Evolutionary conservation across 2,888 invertebrate genomes (phyloP), one percentile per base, ranked within the genome.

Genomic region (Chironomus tentans): DNA sequence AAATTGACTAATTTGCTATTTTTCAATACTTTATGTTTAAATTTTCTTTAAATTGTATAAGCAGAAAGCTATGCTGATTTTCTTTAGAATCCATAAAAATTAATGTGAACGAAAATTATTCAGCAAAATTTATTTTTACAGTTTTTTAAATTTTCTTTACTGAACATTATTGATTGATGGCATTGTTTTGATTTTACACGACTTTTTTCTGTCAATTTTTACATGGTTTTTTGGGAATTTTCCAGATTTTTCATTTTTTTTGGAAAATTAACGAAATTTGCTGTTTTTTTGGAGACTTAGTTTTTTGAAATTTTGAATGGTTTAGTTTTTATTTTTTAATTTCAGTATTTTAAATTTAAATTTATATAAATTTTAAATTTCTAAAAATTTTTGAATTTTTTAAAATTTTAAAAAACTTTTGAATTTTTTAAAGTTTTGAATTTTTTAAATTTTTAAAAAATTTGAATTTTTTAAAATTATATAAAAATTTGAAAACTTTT

Each of bases 111-210:
- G 18, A 65, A 65, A 71, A 71, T 56, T 38, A 71, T 71, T 71
- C 71, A 71, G 71, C 56, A 71, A 71, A 65, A 65, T 65, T 65
- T 65, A 65, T 24, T 65, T 65, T 65, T 65, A 65, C 65, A 65
- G 2, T 21, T 56, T 71, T 71, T 50, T 56, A 22, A 50, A 22
- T n/a, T 13, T n/a, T 71, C 22, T 56, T 71, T 15, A 71, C 71
- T 71, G 71, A 71, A 71, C 71, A 71, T 71, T 71, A 24, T 71
- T 71, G 48, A 38, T 71, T 56, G 71, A 70, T 71, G 71, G 71
- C 48, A 71, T 71, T 71, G 71, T 71, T 50, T 71, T 71, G 71
- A 71, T 71, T 71, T 71, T 71, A 71, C 71, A 72, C 61, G 50
- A 72, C 62, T 72, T 72, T 61, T 65, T 28, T 50, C 50, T 18